Percentiles rank a stretch among this genome's conserved stretches.
Conservation (phyloP, 2,888 invertebrate species). For the Autographa pulchrina region DNA sequence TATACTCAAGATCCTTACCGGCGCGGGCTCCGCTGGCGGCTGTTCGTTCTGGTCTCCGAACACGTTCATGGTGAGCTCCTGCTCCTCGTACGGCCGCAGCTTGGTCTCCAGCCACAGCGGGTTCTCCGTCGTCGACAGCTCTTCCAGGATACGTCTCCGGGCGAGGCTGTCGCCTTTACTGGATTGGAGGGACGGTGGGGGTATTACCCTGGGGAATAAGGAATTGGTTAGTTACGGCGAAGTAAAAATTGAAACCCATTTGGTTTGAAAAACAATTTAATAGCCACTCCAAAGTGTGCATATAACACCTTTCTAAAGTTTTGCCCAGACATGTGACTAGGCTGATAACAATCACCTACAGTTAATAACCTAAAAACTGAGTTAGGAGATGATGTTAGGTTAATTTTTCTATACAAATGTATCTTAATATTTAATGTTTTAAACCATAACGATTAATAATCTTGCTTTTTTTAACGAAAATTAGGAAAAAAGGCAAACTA, state of each 20-base stretch:
- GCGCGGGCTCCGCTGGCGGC: slow-evolving; percentile 67
- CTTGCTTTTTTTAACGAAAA: too few relatives aligned
- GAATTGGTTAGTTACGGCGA: background rate
- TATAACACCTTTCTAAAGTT: too few relatives aligned
- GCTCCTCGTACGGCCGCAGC: slow-evolving; percentile 96
- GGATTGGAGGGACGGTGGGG: slow-evolving; percentile 94
- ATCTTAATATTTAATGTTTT: too few relatives aligned
- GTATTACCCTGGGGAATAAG: slow-evolving; percentile 90
- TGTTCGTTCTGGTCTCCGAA: slow-evolving; percentile 90
- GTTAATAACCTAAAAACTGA: too few relatives aligned
- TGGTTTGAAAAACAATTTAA: too few relatives aligned
- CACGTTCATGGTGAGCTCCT: slow-evolving; percentile 98
- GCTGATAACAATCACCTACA: too few relatives aligned
- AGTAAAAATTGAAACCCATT: background rate
- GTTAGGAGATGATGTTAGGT: too few relatives aligned
- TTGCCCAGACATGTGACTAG: too few relatives aligned
- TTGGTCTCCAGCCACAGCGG: slow-evolving; percentile 98
- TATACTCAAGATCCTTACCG: slow-evolving; percentile 55
- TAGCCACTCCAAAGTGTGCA: too few relatives aligned
- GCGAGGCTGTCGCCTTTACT: slow-evolving; percentile 95
- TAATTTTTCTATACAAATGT: too few relatives aligned
- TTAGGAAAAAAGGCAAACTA: too few relatives aligned
- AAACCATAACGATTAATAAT: too few relatives aligned
- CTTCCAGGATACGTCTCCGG: slow-evolving; percentile 95
- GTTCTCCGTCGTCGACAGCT: slow-evolving; percentile 96